Evolutionary conservation across 2,888 invertebrate species (phyloP), one percentile per base, ranked within the genome.

Genomic region (Drosophila pseudotakahashii): DNA sequence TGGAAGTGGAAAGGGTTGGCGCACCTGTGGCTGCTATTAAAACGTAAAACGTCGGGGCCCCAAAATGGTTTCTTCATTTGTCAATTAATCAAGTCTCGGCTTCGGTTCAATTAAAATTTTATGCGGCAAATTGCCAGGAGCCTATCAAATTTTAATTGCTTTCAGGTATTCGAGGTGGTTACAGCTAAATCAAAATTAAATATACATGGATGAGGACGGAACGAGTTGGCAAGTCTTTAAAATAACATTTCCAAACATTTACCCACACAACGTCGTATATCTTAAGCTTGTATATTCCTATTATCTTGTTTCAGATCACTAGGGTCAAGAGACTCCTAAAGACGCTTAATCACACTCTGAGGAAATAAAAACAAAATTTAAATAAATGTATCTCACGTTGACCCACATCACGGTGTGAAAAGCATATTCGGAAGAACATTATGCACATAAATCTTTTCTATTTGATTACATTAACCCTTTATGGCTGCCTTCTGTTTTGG

Each of bases 21-120:
- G 75, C 81, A 82, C 81, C 81, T 82, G 81, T 81, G 81, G 85
- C 77, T 70, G 73, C 60, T 69, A 81, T 85, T 87, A 70, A 80
- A 71, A 37, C 47, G 45, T 2, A 70, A 80, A 71, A 37, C 47
- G 45, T 4, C 7, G 51, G 44, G 51, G 19, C 44, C 41, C 16
- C 16, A 30, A 48, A 55, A 63, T 52, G 45, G 48, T 53, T 57
- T 57, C 63, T 81, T 68, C 61, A 73, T 81, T 79, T 81, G 77
- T 70, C 81, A 82, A 82, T 82, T 82, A 88, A 82, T 82, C 88
- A 82, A 68, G 58, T 53, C 52, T 61, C 69, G 73, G 71, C 70
- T 54, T 41, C 34, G 77, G 71, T 82, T 81, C 85, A 87, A 87
- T 84, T 87, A 77, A 87, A 77, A 78, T 81, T 64, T 58, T 76